Evolutionary conservation across 2,113 vertebrate species (phyloP).

Genomic region (Craseonycteris thonglongyai): DNA sequence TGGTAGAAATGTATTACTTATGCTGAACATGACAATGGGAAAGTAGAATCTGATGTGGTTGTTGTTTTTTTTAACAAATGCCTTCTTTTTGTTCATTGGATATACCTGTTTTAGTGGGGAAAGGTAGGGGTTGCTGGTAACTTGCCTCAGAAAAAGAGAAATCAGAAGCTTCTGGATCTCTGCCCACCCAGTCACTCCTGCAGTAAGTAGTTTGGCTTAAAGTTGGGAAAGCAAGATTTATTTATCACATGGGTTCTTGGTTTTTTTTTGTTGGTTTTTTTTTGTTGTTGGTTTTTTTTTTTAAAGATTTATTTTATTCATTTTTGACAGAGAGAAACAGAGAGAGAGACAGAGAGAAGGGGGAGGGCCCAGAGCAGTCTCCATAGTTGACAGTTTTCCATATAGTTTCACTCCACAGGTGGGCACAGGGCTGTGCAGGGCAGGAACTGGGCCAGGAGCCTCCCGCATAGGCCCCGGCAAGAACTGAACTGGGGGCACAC

Average conservation of each 20-base stretch:
- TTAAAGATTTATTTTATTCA: too few species aligned
- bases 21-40: neutral
- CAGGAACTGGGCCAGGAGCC: too few species aligned
- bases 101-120: neutral
- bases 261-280: too few species aligned
- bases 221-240: neutral
- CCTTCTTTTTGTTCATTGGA: neutral
- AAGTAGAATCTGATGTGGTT: neutral
- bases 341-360: too few species aligned
- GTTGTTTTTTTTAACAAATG: neutral
- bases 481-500: too few species aligned
- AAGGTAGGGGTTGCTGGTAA: neutral
- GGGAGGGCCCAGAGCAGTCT: too few species aligned
- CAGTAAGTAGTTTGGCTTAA: neutral
- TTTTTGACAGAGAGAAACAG: too few species aligned
- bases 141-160: neutral
- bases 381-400: too few species aligned
- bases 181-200: neutral
- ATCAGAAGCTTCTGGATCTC: neutral
- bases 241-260: neutral
- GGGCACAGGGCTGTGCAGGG: too few species aligned
- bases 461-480: too few species aligned
- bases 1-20: neutral
- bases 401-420: too few species aligned
- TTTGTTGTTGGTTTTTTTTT: too few species aligned